These are phyloP conservation scores for Plemyria rubiginata DNA, from an alignment of 2,888 invertebrate species.

Conservation along the genomic window DNA sequence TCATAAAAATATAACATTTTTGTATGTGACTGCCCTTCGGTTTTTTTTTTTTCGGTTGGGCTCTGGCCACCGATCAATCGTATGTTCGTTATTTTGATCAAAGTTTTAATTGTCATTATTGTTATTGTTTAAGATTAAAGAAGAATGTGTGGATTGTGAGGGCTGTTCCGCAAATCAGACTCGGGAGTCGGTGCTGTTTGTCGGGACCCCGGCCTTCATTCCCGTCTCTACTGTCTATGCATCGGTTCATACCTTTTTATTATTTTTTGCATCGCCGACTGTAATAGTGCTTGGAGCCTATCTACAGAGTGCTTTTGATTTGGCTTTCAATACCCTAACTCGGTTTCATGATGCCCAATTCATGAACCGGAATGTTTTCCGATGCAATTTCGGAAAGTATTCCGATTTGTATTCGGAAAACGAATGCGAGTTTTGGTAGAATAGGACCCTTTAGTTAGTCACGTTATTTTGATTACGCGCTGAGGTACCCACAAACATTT, in stretches of 20 bases:
- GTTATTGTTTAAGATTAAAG: slow-evolving; percentile 36
- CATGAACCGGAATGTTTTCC: slow-evolving; percentile 7
- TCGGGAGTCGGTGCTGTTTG: slow-evolving; percentile 31
- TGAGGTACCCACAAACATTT: background rate
- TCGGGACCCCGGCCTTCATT: slow-evolving; percentile 30
- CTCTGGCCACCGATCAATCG: background rate
- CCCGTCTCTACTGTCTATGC: slow-evolving; percentile 33
- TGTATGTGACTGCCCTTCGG: slow-evolving; percentile 8
- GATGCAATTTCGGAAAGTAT: slow-evolving; percentile 8
- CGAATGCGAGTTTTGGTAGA: slow-evolving; percentile 1
- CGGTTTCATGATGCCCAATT: background rate
- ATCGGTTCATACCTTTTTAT: slow-evolving; percentile 34
- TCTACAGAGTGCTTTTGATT: slow-evolving; percentile 28
- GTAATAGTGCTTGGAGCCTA: slow-evolving; percentile 30
- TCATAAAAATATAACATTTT: slow-evolving; percentile 16
- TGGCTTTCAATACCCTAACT: slow-evolving; percentile 25
- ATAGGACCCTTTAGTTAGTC: slow-evolving; percentile 8
- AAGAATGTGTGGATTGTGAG: slow-evolving; percentile 30
- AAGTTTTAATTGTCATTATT: slow-evolving; percentile 27
- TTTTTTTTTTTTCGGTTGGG: slow-evolving; percentile 1
- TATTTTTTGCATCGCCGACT: slow-evolving; percentile 32
- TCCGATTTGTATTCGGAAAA: slow-evolving; percentile 8
- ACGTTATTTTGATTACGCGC: slow-evolving; percentile 4
- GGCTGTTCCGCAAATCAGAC: slow-evolving; percentile 23
- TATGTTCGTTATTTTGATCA: slow-evolving; percentile 1